Conservation (phyloP, 1,140 invertebrate genomes). For the Drosophila kurseongensis region DNA sequence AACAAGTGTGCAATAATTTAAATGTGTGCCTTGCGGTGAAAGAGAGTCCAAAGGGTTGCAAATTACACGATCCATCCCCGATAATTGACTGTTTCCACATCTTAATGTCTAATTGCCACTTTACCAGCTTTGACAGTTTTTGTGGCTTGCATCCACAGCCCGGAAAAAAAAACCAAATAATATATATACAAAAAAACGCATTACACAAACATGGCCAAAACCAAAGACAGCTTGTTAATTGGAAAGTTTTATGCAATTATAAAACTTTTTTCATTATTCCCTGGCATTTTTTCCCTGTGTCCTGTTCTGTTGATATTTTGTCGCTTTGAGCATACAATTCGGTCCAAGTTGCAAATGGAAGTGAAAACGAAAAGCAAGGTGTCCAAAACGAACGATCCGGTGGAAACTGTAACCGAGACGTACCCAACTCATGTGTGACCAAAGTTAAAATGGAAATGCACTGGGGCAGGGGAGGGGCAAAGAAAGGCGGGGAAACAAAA, state of each 20-base stretch:
- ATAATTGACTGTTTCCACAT: slow-evolving; percentile 53
- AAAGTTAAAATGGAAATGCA: slow-evolving; percentile 78
- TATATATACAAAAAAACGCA: slow-evolving; percentile 15
- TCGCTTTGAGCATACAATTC: slow-evolving; percentile 66
- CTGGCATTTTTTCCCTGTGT: slow-evolving; percentile 53
- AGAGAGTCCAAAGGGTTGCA: background rate
- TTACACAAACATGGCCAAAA: slow-evolving; percentile 46
- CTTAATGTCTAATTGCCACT: slow-evolving; percentile 68
- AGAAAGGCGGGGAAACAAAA: slow-evolving; percentile 6
- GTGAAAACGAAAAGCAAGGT: slow-evolving; percentile 36
- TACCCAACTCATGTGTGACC: slow-evolving; percentile 72
- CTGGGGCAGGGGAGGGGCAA: slow-evolving; percentile 10
- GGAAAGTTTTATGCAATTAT: slow-evolving; percentile 82
- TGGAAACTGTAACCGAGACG: slow-evolving; percentile 75
- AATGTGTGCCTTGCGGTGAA: slow-evolving; percentile 45
- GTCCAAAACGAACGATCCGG: slow-evolving; percentile 36
- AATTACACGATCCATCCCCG: slow-evolving; percentile 31
- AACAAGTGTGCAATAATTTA: slow-evolving; percentile 64
- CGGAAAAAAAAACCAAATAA: slow-evolving; percentile 9
- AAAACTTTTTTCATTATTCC: slow-evolving; percentile 82
- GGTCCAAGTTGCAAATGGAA: slow-evolving; percentile 58
- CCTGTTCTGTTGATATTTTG: slow-evolving; percentile 73
- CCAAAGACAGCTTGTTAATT: slow-evolving; percentile 80
- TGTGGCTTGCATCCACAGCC: slow-evolving; percentile 24
- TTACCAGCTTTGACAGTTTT: slow-evolving; percentile 42